Base-by-base conservation (phyloP, 2,888 invertebrate species). In the Beris morrisii region DNA sequence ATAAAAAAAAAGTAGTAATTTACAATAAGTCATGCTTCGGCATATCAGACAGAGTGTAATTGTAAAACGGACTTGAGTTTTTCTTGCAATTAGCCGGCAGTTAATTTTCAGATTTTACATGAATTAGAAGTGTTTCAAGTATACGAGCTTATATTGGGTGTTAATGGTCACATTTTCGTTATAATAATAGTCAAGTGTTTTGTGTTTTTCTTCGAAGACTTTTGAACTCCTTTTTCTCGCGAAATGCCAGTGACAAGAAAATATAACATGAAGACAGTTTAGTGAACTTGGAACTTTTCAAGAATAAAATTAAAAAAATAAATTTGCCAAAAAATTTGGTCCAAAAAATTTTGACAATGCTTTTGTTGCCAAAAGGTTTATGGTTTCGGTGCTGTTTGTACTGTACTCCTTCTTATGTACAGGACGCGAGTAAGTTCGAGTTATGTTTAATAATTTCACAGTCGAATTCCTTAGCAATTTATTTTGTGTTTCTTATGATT, bases 311-410 rank as follows among this genome's bases (percentile, higher is more conserved):
- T 38, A 7, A 38, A 38, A 38, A 38, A 38, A 22, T 2, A 22
- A 22, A 22, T 2, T 22, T 22, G 22, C 1, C 38, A 38, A 38
- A 22, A 22, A 22, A 22, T 22, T 22, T 22, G 22, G 22, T 22
- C 22, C 28, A 52, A 28, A 13, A 52, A 54, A 6, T 48, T 12
- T 13, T 48, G 44, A 3, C 38, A 22, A 61, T 61, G 61, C 50
- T 61, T 15, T 50, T 61, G 61, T 50, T 61, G 9, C 61, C 61
- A 30, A 50, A 45, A 61, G 28, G 50, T 31, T 61, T 61, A 7
- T 61, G 61, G 50, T 61, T 61, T 52, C 50, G 61, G 15, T 61
- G 61, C 52, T 61, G 61, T 38, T 38, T 61, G 61, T 32, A 61
- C 22, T 61, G 61, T 28, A 61, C 50, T 5, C 61, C 61, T 4